Conservation (phyloP, 2,797 vertebrate genomes). For the Otolemur crassicaudatus region DNA sequence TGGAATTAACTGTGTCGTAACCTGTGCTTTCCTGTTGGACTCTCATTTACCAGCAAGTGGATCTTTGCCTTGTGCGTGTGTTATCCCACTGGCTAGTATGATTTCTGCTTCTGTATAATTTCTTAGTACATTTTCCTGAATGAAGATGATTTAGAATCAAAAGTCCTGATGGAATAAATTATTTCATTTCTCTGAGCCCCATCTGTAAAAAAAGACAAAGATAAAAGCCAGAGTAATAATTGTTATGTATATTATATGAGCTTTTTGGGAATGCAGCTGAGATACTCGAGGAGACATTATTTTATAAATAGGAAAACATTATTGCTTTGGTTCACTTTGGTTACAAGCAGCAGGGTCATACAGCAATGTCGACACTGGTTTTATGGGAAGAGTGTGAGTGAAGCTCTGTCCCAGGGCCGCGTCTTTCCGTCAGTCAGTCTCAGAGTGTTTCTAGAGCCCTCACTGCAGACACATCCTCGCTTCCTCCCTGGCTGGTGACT, state of each 20-base stretch:
- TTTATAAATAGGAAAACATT: neutral
- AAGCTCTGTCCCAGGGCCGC: neutral
- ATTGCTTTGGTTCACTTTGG: neutral
- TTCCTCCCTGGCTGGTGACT: neutral
- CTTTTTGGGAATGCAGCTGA: neutral
- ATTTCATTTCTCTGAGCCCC: constrained; percentile 14
- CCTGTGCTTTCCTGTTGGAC: neutral
- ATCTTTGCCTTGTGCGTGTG: neutral
- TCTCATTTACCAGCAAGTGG: neutral
- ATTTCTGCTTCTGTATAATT: constrained; percentile 43
- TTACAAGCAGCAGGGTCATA: neutral
- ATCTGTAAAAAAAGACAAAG: neutral
- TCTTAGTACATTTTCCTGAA: constrained; percentile 5
- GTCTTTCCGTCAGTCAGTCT: neutral
- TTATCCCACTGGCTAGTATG: neutral
- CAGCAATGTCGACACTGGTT: neutral
- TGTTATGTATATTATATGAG: neutral
- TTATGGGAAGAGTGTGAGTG: neutral
- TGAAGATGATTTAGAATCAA: constrained; percentile 12
- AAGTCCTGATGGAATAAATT: constrained; percentile 31
- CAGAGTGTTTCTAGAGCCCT: neutral
- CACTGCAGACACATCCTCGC: neutral
- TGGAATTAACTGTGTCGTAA: neutral
- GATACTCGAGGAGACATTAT: neutral
- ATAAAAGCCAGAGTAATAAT: neutral